A percentile compares a stretch with the other conserved stretches of the same genome.
Evolutionary conservation across 1,140 invertebrate genomes (phyloP).

Genomic region (Adelges cooleyi): DNA sequence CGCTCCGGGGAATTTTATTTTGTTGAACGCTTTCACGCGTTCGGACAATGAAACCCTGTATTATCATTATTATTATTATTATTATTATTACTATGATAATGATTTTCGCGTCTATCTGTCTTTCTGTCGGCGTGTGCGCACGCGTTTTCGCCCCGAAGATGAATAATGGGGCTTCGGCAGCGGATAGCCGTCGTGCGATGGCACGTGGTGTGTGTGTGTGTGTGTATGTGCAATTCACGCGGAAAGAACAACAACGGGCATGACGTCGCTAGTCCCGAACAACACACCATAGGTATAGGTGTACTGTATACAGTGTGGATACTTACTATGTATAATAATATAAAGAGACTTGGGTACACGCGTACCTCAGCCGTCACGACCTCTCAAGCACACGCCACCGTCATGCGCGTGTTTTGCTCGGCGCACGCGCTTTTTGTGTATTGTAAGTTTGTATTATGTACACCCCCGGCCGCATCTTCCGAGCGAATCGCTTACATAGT

Average conservation of each 20-base stretch:
- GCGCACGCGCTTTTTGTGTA: constrained; percentile 4
- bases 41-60: too few relatives aligned
- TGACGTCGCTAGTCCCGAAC: too few relatives aligned
- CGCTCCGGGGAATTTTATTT: too few relatives aligned
- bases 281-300: too few relatives aligned
- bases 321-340: too few relatives aligned
- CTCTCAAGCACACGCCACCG: constrained; percentile 12
- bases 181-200: background rate
- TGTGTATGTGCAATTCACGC: background rate
- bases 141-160: background rate
- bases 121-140: background rate
- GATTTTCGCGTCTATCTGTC: too few relatives aligned
- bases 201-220: background rate
- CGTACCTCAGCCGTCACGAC: constrained; percentile 14
- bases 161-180: background rate
- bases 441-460: too few relatives aligned
- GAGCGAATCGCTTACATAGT: background rate
- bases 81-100: too few relatives aligned
- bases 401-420: background rate
- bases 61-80: too few relatives aligned
- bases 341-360: background rate
- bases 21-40: too few relatives aligned
- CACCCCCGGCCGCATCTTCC: background rate
- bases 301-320: too few relatives aligned
- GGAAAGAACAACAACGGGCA: background rate